phyloP scores from a whole-genome alignment of 2,113 vertebrate genomes.

The Anarhynchus alexandrinus region DNA sequence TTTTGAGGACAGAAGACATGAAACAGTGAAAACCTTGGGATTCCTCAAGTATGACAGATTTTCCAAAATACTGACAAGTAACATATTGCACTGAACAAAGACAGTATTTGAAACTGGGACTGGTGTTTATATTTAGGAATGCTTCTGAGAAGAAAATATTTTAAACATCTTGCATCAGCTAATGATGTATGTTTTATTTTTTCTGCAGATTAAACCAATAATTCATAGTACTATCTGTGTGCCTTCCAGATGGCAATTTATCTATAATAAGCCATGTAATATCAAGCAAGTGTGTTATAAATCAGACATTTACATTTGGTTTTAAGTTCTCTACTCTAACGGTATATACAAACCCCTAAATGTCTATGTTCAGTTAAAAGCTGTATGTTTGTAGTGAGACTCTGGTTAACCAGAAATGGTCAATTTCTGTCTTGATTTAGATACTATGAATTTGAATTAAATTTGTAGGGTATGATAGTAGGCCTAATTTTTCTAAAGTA shows the following conservation, averaged over 20 bases:
- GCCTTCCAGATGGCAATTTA: conserved; percentile 77
- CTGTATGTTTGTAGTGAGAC: neutral
- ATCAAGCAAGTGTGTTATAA: conserved; percentile 72
- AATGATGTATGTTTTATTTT: neutral
- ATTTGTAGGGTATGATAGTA: neutral
- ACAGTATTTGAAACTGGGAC: neutral
- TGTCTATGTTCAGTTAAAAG: neutral
- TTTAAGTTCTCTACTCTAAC: neutral
- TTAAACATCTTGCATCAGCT: conserved; percentile 9
- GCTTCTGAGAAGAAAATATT: conserved; percentile 14
- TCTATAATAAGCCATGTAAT: conserved; percentile 62
- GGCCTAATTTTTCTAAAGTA: neutral
- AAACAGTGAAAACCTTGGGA: neutral
- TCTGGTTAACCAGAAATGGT: neutral
- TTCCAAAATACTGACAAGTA: conserved; percentile 1
- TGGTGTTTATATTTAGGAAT: neutral
- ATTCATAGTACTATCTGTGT: conserved; percentile 75
- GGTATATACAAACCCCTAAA: neutral
- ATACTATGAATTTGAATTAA: neutral
- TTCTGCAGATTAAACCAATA: conserved; percentile 78
- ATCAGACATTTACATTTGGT: neutral
- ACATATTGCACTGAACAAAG: neutral
- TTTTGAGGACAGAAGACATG: neutral
- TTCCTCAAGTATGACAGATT: neutral
- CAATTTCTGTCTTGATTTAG: neutral